Evolutionary conservation across 2,888 invertebrate genomes (phyloP), one percentile per base, ranked within the genome.

Genomic region (Eupithecia inturbata): DNA sequence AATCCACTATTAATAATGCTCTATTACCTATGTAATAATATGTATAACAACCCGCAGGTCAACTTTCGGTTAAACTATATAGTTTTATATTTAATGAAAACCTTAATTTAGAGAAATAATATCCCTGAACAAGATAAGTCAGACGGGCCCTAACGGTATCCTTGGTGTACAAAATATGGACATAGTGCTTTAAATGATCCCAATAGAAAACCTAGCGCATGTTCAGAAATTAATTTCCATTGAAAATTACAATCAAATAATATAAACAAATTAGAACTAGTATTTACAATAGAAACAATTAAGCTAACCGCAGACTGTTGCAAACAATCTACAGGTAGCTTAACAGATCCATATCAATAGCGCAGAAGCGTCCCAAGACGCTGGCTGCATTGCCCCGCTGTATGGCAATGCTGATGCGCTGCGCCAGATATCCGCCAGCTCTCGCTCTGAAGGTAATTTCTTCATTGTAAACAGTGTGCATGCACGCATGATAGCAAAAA

Each of bases 1-100:
- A 67, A 75, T 68, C 31, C 26, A 68, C 49, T 19, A 60, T 70
- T 49, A 49, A 31, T 12, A 73, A 70, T 68, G 71, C 70, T 68
- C 49, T 41, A 72, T 72, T 14, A 53, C 12, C 62, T 19, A 12
- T 6, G 28, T 22, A 60, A 26, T 60, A 16, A 57, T 26, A 62
- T n/a, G n/a, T 19, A 31, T 31, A 31, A 62, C 16, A 62, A 19
- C 19, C 19, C 19, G 4, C 1, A 14, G 19, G 16, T 9, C 9
- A 16, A 41, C 12, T 53, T 57, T 74, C 64, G 36, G 67, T 66
- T 28, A 68, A 67, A 22, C 60, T 31, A 26, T 19, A 2, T 31
- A 31, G 62, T 62, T 62, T 60, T 28, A 14, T 14, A 19, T 62
- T 62, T 1, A 31, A 6, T 62, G 31, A 62, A 14, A 26, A 62